Conservation (phyloP, 2,888 invertebrate species). For the Helicoverpa assulta region DNA sequence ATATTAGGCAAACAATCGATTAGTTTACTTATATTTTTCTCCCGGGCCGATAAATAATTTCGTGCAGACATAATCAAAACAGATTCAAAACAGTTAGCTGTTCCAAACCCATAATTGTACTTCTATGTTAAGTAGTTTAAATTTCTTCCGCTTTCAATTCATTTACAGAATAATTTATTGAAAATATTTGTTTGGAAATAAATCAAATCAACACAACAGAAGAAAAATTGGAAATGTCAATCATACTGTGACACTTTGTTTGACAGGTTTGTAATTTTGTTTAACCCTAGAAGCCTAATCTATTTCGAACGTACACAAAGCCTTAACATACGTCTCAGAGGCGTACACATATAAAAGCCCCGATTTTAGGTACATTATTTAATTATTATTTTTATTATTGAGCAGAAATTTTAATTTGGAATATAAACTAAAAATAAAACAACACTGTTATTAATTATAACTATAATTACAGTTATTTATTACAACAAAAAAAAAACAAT, state of each 20-base stretch:
- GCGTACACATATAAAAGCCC: too few relatives aligned
- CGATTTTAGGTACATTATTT: too few relatives aligned
- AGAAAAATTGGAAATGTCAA: constrained; percentile 48
- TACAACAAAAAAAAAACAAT: too few relatives aligned
- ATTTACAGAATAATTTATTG: constrained; percentile 34
- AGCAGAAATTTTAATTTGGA: too few relatives aligned
- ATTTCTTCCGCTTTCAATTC: constrained; percentile 9
- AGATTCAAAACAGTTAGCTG: constrained; percentile 33
- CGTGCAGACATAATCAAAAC: constrained; percentile 85
- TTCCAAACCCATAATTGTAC: constrained; percentile 55
- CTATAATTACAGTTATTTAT: too few relatives aligned
- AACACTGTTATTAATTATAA: too few relatives aligned
- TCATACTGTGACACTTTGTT: constrained; percentile 6
- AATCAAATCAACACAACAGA: constrained; percentile 47
- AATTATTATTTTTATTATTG: too few relatives aligned
- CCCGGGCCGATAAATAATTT: constrained; percentile 83
- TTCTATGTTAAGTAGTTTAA: constrained; percentile 28
- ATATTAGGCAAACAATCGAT: constrained; percentile 85
- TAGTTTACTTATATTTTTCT: constrained; percentile 81
- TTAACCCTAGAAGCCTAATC: too few relatives aligned
- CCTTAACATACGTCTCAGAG: too few relatives aligned
- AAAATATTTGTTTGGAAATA: constrained; percentile 47
- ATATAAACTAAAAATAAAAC: too few relatives aligned
- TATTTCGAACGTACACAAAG: too few relatives aligned
- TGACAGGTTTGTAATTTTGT: background rate